Base-by-base conservation (phyloP, 1,140 invertebrate genomes). In the Phymastichus coffea region DNA sequence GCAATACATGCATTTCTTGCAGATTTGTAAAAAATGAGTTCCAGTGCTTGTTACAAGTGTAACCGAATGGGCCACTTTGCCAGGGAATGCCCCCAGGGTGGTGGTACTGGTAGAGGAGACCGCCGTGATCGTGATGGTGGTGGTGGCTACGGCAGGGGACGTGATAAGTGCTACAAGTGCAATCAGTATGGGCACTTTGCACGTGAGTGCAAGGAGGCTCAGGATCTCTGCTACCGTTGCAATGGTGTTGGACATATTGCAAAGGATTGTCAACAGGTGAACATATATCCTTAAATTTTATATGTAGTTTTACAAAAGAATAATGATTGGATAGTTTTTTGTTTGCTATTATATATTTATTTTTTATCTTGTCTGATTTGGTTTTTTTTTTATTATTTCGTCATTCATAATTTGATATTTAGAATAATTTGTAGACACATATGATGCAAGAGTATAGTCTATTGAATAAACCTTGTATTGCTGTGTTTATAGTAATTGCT, bases 141-240 rank as follows among this genome's bases (percentile, higher is more conserved):
- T 47, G 75, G 77, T 51, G 86, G 85, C 61, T 83, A 85, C 40
- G 81, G 79, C 56, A 80, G 87, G 65, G 81, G 82, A 35, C 86
- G 87, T 63, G 89, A 91, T 67, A 92, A 92, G 82, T 97, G 94
- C 82, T 96, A 92, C 86, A 96, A 95, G 81, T 98, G 94, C 81
- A 96, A 96, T 81, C 86, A 91, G 77, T 88, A 89, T 72, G 94
- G 94, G 40, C 93, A 96, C 79, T 95, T 95, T 76, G 93, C 93
- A 65, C 87, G 93, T 63, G 92, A 95, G 67, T 96, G 93, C 83
- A 91, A 91, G 74, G 91, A 93, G 76, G 88, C 90, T 68, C 87
- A 87, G 53, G 88, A 92, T 73, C 84, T 89, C 64, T 94, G 91
- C 81, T 94, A 94, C 77, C 88, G 91, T 65, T 91, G 89, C 81